phyloP scores from a whole-genome alignment of 2,113 vertebrate species.

The Emydura subglobosa region DNA sequence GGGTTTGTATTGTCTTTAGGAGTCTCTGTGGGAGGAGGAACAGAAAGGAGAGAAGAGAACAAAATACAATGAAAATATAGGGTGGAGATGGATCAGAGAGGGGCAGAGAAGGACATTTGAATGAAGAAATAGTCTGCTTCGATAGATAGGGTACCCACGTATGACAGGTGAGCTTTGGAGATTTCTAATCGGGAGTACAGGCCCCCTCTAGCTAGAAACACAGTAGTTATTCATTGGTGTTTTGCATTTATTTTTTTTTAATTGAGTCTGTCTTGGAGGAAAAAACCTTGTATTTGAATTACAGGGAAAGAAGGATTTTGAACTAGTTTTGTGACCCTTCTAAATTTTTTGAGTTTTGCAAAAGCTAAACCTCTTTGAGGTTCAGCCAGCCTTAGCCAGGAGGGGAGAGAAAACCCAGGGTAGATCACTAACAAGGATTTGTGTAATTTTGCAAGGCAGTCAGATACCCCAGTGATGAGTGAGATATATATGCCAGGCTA shows the following conservation, averaged over 20 bases:
- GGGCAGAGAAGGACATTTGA: background rate
- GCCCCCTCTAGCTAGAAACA: background rate
- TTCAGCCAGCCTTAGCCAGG: background rate
- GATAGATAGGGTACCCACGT: background rate
- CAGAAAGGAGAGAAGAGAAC: background rate
- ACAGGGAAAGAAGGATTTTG: background rate
- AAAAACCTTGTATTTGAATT: background rate
- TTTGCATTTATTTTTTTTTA: background rate
- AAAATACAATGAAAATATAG: background rate
- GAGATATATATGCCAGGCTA: accelerated
- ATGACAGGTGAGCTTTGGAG: background rate
- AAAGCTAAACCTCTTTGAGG: background rate
- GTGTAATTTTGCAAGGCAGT: background rate
- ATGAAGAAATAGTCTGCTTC: background rate
- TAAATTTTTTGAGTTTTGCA: background rate
- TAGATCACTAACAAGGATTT: background rate
- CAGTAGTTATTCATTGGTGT: background rate
- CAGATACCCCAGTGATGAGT: background rate
- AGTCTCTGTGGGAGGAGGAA: background rate
- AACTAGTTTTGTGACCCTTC: background rate
- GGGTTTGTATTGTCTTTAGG: background rate
- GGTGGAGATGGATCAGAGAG: background rate
- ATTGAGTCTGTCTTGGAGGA: background rate
- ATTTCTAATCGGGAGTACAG: background rate
- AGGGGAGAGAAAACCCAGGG: background rate